Evolutionary conservation across 2,113 vertebrate genomes (phyloP), one percentile per base, ranked within the genome.

Genomic region (Hymenochirus boettgeri): DNA sequence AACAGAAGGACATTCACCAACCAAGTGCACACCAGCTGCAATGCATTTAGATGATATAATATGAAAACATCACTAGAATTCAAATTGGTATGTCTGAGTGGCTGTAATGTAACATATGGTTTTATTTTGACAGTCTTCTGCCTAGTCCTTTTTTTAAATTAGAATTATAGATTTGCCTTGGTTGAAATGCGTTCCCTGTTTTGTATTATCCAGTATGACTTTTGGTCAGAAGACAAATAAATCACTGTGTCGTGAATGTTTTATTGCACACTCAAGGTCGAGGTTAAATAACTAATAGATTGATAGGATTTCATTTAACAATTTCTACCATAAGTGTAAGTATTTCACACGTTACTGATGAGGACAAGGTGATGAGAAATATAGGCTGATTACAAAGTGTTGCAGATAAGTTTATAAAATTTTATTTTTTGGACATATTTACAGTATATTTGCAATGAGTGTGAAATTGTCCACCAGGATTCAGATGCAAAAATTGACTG

Each of bases 41-140:
- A n/a, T n/a, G n/a, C n/a, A n/a, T n/a, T n/a, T n/a, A n/a, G n/a
- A n/a, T n/a, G n/a, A n/a, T n/a, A n/a, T n/a, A n/a, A n/a, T n/a
- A n/a, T n/a, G n/a, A n/a, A n/a, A n/a, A n/a, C n/a, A n/a, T n/a
- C n/a, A n/a, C n/a, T n/a, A n/a, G n/a, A n/a, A n/a, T n/a, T n/a
- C n/a, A n/a, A n/a, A n/a, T n/a, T n/a, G n/a, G n/a, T n/a, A n/a
- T n/a, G n/a, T n/a, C n/a, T n/a, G n/a, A n/a, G n/a, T n/a, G n/a
- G n/a, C n/a, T n/a, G n/a, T n/a, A n/a, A n/a, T n/a, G n/a, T 65
- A 65, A 50, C 63, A 66, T 58, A 51, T 66, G 63, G 63, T 66
- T 66, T 58, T 51, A 22, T 58, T 66, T 66, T 66, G 63, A 57
- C 63, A 50, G 54, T 66, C 58, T 58, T 17, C 63, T 24, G 51